Percentiles rank a stretch among this genome's conserved stretches.
These are phyloP conservation scores for Opisthograptis luteolata DNA, from an alignment of 2,888 invertebrate genomes.

Conservation along the genomic window DNA sequence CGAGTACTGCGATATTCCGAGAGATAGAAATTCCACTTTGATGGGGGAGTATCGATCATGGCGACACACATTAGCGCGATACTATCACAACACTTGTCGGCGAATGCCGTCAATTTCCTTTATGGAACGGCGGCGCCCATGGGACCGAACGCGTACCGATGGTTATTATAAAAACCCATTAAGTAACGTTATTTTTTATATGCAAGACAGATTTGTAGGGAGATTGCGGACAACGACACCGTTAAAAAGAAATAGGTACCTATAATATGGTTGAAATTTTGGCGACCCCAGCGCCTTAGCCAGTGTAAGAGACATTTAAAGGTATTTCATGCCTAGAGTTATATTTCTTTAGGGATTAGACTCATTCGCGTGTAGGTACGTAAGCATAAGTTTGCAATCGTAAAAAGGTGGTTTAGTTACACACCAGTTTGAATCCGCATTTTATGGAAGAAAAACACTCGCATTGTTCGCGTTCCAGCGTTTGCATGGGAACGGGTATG, in stretches of 20 bases:
- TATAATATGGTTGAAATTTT: slow-evolving; percentile 9
- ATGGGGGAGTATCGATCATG: slow-evolving; percentile 61
- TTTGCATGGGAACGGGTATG: slow-evolving; percentile 42
- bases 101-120: slow-evolving; percentile 60
- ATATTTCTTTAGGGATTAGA: no score
- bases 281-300: slow-evolving; percentile 4
- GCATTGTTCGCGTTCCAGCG: slow-evolving; percentile 32
- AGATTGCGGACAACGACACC: slow-evolving; percentile 14
- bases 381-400: slow-evolving; percentile 10
- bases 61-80: slow-evolving; percentile 68
- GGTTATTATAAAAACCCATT: slow-evolving; percentile 29
- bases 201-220: slow-evolving; percentile 20
- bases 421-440: slow-evolving; percentile 16
- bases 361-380: no score
- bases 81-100: slow-evolving; percentile 69
- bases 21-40: slow-evolving; percentile 42
- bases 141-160: slow-evolving; percentile 38
- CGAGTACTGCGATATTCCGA: slow-evolving; percentile 6
- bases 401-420: slow-evolving; percentile 15
- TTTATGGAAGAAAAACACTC: slow-evolving; percentile 27
- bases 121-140: slow-evolving; percentile 51
- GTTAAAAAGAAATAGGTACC: slow-evolving; percentile 11
- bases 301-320: slow-evolving; percentile 14
- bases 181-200: slow-evolving; percentile 12
- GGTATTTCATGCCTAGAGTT: slow-evolving; percentile 4